Evolutionary conservation across 2,113 vertebrate species (phyloP), one percentile per base, ranked within the genome.

Genomic region (Lates calcarifer): DNA sequence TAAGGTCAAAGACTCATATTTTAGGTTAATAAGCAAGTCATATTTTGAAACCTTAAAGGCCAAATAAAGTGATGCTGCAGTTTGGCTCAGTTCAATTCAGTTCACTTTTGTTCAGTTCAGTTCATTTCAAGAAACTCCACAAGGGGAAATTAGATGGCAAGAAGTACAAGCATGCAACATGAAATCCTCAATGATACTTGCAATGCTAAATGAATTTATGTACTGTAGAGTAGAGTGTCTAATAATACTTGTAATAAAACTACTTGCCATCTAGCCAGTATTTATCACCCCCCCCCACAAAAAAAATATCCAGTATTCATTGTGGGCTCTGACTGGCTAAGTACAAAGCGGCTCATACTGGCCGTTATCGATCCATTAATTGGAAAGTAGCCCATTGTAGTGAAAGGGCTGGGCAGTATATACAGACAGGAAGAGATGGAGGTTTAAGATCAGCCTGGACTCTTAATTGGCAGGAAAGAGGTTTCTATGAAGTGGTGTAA

Each of bases 391-490:
- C 85, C 90, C 79, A 76, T 88, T 82, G 78, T 86, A 85, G 88
- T 86, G 81, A 89, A 87, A 85, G 84, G 82, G 73, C 77, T 63
- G 88, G 83, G 69, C 61, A 79, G 68, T 67, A 86, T 74, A 70
- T 79, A 89, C 77, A 87, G 86, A 85, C 88, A 87, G 90, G 88
- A 93, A 91, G 88, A 90, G 83, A 92, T 87, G 87, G 66, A 91
- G 57, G 85, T 70, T 90, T 89, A 87, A 93, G 77, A 91, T 89
- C 86, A 85, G 86, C 74, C 87, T 71, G 65, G 79, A 84, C 81
- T 88, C 82, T 22, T 90, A 92, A 90, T 90, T 90, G 89, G 86
- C 91, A 92, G 92, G 89, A 91, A 92, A 85, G 69, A 85, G 87
- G 75, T 77, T 87, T 83, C 82, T 88, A 89, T 90, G 87, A 85